Evolutionary conservation across 2,888 invertebrate genomes (phyloP).

Genomic region (Plemyria rubiginata): DNA sequence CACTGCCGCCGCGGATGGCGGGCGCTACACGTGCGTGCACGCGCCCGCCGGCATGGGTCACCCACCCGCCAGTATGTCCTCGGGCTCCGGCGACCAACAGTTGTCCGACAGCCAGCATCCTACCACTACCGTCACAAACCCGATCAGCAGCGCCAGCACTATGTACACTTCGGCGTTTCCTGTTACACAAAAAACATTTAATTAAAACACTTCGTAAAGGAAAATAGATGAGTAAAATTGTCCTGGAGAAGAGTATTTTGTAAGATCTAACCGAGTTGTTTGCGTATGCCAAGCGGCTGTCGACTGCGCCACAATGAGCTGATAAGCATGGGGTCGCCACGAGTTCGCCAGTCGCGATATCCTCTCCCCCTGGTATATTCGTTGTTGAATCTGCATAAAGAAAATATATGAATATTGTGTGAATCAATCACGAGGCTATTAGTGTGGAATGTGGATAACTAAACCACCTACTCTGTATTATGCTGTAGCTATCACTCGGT

Average conservation of each 20-base stretch:
- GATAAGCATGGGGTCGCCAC: conserved; percentile 89
- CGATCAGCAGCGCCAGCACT: conserved; percentile 89
- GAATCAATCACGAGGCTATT: neutral
- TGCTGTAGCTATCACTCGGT: conserved; percentile 41
- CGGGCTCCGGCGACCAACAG: conserved; percentile 91
- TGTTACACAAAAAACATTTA: conserved; percentile 50
- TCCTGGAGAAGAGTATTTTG: conserved; percentile 21
- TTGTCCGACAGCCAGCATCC: conserved; percentile 92
- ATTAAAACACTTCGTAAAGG: neutral
- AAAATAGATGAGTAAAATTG: conserved; percentile 16
- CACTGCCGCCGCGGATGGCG: conserved; percentile 74
- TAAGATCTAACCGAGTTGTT: conserved; percentile 84
- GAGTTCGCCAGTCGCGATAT: conserved; percentile 88
- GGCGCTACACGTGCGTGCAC: conserved; percentile 85
- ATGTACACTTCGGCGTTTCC: conserved; percentile 91
- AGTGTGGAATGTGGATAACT: conserved; percentile 12
- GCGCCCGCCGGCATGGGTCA: conserved; percentile 88
- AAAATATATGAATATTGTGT: conserved; percentile 42
- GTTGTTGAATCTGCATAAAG: conserved; percentile 83
- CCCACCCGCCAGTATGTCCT: conserved; percentile 87
- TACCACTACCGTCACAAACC: conserved; percentile 89
- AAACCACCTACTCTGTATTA: conserved; percentile 38
- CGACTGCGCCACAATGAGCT: conserved; percentile 90
- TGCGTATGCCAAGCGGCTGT: conserved; percentile 89
- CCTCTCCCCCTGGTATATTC: conserved; percentile 86